Conservation (phyloP, 2,888 invertebrate species). For the Lepidocyrtoides sp. region DNA sequence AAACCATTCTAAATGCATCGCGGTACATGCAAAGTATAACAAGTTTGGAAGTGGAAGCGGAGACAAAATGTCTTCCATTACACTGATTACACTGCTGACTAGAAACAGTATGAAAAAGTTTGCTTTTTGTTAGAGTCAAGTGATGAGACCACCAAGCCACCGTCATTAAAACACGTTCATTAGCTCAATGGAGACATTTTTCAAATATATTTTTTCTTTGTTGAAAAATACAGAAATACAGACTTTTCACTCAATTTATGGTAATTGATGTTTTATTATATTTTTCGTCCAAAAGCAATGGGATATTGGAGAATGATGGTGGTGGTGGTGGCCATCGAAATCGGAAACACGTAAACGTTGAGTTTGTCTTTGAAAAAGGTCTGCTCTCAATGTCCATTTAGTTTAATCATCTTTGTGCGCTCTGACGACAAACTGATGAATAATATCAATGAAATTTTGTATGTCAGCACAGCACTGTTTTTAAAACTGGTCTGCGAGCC, state of each 20-base stretch:
- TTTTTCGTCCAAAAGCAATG: not conserved
- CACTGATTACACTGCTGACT: conserved; percentile 1
- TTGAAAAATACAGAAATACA: not conserved
- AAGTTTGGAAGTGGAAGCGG: conserved; percentile 15
- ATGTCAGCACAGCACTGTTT: conserved; percentile 19
- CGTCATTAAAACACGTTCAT: conserved; percentile 43
- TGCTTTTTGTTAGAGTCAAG: not conserved
- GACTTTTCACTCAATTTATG: too few species aligned
- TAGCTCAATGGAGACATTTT: conserved; percentile 42
- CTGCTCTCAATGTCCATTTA: conserved; percentile 19
- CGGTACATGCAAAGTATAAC: not conserved
- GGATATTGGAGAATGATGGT: conserved; percentile 38
- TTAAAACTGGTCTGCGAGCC: not conserved
- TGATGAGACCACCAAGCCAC: conserved; percentile 70
- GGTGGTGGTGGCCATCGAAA: conserved; percentile 61
- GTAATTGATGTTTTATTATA: not conserved
- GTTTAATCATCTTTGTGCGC: not conserved
- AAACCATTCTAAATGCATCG: conserved; percentile 54
- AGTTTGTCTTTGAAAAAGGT: not conserved
- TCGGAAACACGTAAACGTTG: conserved; percentile 22
- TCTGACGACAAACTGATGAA: not conserved
- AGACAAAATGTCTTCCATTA: conserved; percentile 64
- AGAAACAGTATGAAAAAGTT: not conserved
- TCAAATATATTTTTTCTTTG: not conserved
- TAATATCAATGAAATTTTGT: not conserved